A percentile compares a stretch with the other conserved stretches of the same genome.
Conservation (phyloP, 2,797 vertebrate species). For the Phylloscopus collybita region DNA sequence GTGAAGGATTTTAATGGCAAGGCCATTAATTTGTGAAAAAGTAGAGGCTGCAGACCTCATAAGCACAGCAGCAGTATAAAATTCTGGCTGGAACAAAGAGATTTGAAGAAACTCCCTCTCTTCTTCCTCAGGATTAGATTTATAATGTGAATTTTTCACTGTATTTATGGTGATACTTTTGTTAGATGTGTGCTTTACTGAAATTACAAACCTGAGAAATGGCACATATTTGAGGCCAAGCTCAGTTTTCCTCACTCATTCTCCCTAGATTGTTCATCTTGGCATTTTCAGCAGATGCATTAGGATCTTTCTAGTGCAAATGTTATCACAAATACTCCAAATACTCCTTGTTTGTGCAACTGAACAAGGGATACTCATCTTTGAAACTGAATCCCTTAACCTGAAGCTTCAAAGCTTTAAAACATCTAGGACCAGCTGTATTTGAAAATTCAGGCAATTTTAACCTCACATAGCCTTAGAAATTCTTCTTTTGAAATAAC, state of each 20-base stretch:
- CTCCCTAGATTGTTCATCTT: background rate
- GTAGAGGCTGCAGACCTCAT: background rate
- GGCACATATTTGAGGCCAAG: background rate
- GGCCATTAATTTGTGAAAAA: background rate
- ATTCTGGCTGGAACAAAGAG: background rate
- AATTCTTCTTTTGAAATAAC: background rate
- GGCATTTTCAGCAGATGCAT: background rate
- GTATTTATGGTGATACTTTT: background rate
- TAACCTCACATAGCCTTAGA: background rate
- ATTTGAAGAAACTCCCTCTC: background rate
- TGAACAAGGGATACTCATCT: background rate
- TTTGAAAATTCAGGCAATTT: background rate
- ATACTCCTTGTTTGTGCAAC: background rate
- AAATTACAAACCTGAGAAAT: background rate
- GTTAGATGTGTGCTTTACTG: background rate
- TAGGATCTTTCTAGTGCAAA: background rate
- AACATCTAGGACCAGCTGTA: background rate
- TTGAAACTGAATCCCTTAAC: background rate
- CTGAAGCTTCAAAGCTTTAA: background rate
- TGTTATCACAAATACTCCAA: background rate
- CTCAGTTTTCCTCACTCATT: background rate
- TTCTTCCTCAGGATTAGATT: background rate
- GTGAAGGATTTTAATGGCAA: conserved; percentile 29
- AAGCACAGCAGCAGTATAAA: background rate
- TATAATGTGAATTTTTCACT: background rate